These are phyloP conservation scores for Drosophila aff. DNA, from an alignment of 1,140 invertebrate species.

Conservation along the genomic window DNA sequence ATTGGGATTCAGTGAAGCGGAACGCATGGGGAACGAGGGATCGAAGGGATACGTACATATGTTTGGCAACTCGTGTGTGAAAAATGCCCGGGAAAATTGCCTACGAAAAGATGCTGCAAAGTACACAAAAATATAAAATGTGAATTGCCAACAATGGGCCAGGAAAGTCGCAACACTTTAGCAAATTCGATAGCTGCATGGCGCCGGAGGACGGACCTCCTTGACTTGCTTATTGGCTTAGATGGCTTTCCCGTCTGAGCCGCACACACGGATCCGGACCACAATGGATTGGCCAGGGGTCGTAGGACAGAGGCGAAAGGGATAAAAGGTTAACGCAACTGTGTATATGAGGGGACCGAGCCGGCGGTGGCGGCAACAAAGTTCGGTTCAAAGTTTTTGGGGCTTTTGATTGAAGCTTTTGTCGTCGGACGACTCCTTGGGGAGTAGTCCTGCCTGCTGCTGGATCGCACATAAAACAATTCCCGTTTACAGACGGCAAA, in stretches of 20 bases:
- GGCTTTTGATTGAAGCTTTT: constrained; percentile 73
- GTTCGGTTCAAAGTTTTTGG: constrained; percentile 58
- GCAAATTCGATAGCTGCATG: constrained; percentile 33
- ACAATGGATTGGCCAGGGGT: constrained; percentile 31
- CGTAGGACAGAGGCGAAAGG: constrained; percentile 25
- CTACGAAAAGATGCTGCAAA: constrained; percentile 32
- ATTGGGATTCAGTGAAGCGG: constrained; percentile 48
- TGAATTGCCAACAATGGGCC: constrained; percentile 38
- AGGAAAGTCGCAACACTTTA: constrained; percentile 55
- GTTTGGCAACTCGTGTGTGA: constrained; percentile 68
- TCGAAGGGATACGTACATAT: constrained; percentile 52
- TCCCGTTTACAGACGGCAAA: constrained; percentile 57
- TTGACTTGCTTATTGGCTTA: constrained; percentile 71
- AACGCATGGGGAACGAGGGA: constrained; percentile 10
- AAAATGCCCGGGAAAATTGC: constrained; percentile 53
- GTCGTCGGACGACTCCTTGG: constrained; percentile 35
- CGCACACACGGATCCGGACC: constrained; percentile 38
- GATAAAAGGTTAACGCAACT: constrained; percentile 72
- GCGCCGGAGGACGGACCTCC: constrained; percentile 28
- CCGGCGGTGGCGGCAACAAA: constrained; percentile 29
- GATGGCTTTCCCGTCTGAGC: constrained; percentile 56
- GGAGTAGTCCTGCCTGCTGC: constrained; percentile 13
- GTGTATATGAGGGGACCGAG: constrained; percentile 12
- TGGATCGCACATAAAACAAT: constrained; percentile 63
- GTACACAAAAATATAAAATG: constrained; percentile 53